These are phyloP conservation scores for Sylvilagus bachmani DNA, from an alignment of 2,113 vertebrate genomes.

Conservation along the genomic window DNA sequence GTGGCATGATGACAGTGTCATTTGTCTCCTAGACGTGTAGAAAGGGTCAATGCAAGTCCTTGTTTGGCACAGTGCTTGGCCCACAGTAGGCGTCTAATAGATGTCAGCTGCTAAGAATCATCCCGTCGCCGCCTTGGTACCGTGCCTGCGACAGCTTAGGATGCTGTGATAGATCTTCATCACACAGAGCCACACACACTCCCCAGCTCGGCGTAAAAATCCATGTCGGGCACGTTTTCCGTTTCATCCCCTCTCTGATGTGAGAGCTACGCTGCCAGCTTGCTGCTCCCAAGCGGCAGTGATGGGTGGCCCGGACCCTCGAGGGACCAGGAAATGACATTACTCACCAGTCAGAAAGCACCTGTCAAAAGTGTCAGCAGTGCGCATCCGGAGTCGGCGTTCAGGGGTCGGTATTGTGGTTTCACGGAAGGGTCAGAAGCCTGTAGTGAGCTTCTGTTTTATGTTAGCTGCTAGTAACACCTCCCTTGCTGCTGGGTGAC, in stretches of 20 bases:
- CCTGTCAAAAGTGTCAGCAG: not conserved
- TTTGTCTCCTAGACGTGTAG: not conserved
- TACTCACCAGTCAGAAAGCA: not conserved
- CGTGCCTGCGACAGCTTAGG: not conserved
- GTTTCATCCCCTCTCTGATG: not conserved
- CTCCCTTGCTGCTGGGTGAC: not conserved
- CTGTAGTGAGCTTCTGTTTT: not conserved
- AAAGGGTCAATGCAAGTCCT: not conserved
- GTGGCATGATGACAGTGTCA: not conserved
- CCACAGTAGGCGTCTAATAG: not conserved
- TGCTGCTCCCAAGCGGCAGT: not conserved
- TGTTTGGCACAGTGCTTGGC: not conserved
- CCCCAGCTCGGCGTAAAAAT: not conserved
- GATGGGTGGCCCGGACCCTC: not conserved
- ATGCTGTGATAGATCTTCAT: not conserved
- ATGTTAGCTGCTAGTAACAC: too few relatives aligned
- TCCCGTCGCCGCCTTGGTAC: not conserved
- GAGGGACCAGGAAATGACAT: not conserved
- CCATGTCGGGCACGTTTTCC: not conserved
- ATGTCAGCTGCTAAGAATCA: not conserved
- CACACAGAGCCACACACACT: not conserved
- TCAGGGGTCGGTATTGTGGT: not conserved
- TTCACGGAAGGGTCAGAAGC: not conserved
- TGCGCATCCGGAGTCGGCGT: not conserved
- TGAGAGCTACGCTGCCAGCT: not conserved